Evolutionary conservation across 2,797 vertebrate genomes (phyloP).

Genomic region (Eulemur mongoz): DNA sequence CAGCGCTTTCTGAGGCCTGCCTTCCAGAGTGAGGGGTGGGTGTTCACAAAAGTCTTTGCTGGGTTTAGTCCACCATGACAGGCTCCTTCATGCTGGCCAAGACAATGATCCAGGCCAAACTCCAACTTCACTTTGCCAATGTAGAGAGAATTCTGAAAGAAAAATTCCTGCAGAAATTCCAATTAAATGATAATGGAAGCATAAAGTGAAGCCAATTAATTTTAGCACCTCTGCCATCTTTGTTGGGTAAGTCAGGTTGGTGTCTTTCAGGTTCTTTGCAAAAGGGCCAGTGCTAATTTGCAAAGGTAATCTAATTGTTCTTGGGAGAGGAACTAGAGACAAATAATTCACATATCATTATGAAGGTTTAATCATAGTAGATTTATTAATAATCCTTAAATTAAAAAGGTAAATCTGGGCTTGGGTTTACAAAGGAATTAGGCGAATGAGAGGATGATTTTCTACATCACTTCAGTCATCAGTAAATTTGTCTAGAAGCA

Average conservation of each 20-base stretch:
- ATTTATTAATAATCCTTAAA: conserved; percentile 72
- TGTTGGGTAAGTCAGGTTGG: background rate
- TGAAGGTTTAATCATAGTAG: conserved; percentile 64
- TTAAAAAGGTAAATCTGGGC: conserved; percentile 65
- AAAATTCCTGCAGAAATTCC: conserved; percentile 53
- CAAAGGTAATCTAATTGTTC: conserved; percentile 59
- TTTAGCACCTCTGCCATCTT: conserved; percentile 35
- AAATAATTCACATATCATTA: conserved; percentile 63
- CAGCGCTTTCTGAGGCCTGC: background rate
- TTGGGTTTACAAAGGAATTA: conserved; percentile 64
- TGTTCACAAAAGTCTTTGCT: background rate
- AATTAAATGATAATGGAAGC: conserved; percentile 55
- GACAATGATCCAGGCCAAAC: background rate
- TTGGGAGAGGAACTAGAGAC: conserved; percentile 54
- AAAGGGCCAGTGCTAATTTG: conserved; percentile 46
- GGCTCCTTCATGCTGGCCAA: background rate
- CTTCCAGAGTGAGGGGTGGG: background rate
- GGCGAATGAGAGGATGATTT: background rate
- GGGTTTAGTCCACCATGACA: background rate
- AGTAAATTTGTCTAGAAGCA: background rate
- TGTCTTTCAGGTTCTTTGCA: conserved; percentile 49
- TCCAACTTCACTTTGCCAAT: background rate
- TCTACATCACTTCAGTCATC: background rate
- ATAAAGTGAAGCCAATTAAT: conserved; percentile 40
- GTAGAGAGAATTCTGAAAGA: conserved; percentile 35